phyloP scores from a whole-genome alignment of 1,140 invertebrate species.

The Ceratoteleas bidentatus region DNA sequence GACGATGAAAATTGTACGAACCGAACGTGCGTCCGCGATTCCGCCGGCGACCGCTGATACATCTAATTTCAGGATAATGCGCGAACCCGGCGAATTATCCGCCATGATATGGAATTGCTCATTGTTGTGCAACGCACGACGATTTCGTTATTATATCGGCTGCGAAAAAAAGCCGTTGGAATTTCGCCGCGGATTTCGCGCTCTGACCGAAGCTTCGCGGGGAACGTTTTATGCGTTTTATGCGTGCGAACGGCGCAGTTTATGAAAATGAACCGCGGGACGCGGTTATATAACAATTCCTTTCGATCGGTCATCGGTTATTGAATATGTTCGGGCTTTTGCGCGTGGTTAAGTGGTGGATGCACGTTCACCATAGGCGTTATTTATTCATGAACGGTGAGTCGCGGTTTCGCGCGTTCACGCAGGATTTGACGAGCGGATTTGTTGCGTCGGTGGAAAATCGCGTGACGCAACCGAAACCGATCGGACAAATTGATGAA shows the following conservation, averaged over 20 bases:
- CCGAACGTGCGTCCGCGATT: conserved; percentile 21
- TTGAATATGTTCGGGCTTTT: background rate
- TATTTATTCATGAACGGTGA: no score
- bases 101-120: conserved; percentile 49
- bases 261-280: conserved; percentile 7
- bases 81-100: conserved; percentile 45
- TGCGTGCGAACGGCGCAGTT: conserved; percentile 5
- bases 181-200: no score
- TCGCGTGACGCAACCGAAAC: no score
- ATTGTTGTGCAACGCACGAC: conserved; percentile 46
- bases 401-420: no score
- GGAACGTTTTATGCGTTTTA: conserved; percentile 29
- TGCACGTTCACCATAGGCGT: no score
- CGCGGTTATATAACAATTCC: conserved; percentile 13
- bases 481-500: no score
- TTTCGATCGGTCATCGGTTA: conserved; percentile 4
- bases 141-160: conserved; percentile 44
- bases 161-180: conserved; percentile 25
- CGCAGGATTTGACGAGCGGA: no score
- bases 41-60: conserved; percentile 33
- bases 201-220: no score
- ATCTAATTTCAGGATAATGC: conserved; percentile 51
- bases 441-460: no score
- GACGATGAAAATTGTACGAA: conserved; percentile 45
- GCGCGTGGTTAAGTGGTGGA: no score